phyloP scores from a whole-genome alignment of 2,888 invertebrate genomes.

The Philhelius pedissequus region DNA sequence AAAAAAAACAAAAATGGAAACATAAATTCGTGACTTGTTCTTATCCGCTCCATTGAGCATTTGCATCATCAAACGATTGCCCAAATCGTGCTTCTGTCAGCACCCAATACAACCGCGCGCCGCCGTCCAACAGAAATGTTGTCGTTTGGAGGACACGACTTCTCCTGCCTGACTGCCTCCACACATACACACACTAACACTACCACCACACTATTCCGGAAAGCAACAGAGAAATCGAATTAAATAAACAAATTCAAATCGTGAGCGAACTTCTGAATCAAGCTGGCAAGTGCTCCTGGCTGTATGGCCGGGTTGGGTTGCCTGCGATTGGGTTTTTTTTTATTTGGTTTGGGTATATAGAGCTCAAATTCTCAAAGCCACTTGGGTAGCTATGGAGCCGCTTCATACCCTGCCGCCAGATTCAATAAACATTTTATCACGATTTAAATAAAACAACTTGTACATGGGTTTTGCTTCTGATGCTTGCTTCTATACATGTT shows the following conservation, averaged over 20 bases:
- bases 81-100: constrained; percentile 47
- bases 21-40: constrained; percentile 66
- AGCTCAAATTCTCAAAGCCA: constrained; percentile 30
- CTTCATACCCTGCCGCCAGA: constrained; percentile 66
- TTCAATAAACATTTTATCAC: constrained; percentile 75
- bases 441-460: constrained; percentile 75
- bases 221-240: constrained; percentile 75
- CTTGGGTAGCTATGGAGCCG: constrained; percentile 22
- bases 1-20: not conserved
- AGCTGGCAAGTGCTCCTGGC: constrained; percentile 19
- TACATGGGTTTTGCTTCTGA: constrained; percentile 54
- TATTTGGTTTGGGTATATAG: not conserved
- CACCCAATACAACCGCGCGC: constrained; percentile 3
- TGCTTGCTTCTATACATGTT: not conserved
- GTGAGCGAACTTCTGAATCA: constrained; percentile 76
- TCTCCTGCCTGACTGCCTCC: not conserved
- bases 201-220: constrained; percentile 18
- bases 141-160: not conserved
- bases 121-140: not conserved
- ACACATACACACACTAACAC: not conserved
- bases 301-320: not conserved
- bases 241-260: constrained; percentile 79
- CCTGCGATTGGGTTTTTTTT: too few species aligned
- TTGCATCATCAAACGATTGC: constrained; percentile 67
- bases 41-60: constrained; percentile 66